These are phyloP conservation scores for Andrena marginata DNA, from an alignment of 2,888 invertebrate genomes.

Conservation along the genomic window DNA sequence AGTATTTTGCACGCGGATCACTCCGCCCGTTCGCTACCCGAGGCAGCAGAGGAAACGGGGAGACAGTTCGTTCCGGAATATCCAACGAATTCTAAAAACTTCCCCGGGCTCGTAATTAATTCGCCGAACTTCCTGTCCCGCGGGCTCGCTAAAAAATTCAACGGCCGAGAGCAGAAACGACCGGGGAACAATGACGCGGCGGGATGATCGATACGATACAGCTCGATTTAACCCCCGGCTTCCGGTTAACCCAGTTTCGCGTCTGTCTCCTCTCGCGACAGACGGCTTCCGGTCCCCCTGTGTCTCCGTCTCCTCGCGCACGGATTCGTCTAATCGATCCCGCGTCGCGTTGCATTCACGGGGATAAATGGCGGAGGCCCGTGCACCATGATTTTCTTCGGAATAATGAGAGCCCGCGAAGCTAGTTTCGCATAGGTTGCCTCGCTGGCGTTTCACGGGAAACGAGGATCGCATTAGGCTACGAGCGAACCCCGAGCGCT, in stretches of 20 bases:
- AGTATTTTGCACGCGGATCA: neutral
- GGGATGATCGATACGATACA: slow-evolving; percentile 53
- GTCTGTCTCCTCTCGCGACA: slow-evolving; percentile 19
- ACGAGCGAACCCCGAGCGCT: slow-evolving; percentile 5
- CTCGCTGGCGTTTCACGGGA: slow-evolving; percentile 8
- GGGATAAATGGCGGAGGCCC: slow-evolving; percentile 49
- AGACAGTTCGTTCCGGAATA: neutral
- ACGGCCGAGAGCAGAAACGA: neutral
- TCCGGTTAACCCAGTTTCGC: slow-evolving; percentile 54
- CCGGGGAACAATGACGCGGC: slow-evolving; percentile 9
- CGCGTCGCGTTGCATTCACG: slow-evolving; percentile 64
- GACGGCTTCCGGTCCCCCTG: slow-evolving; percentile 31
- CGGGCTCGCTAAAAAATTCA: slow-evolving; percentile 33
- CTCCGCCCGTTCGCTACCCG: neutral
- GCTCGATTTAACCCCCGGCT: slow-evolving; percentile 60
- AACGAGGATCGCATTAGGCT: neutral
- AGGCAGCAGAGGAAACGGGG: neutral
- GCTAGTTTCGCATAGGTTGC: neutral
- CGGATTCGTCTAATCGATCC: slow-evolving; percentile 50
- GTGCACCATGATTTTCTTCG: neutral
- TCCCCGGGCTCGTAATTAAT: slow-evolving; percentile 33
- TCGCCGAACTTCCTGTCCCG: slow-evolving; percentile 10
- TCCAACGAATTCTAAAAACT: slow-evolving; percentile 15
- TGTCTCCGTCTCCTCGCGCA: slow-evolving; percentile 27
- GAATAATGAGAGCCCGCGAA: neutral